Base-by-base conservation (phyloP, 2,797 vertebrate species). In the Danio jaintianensis region DNA sequence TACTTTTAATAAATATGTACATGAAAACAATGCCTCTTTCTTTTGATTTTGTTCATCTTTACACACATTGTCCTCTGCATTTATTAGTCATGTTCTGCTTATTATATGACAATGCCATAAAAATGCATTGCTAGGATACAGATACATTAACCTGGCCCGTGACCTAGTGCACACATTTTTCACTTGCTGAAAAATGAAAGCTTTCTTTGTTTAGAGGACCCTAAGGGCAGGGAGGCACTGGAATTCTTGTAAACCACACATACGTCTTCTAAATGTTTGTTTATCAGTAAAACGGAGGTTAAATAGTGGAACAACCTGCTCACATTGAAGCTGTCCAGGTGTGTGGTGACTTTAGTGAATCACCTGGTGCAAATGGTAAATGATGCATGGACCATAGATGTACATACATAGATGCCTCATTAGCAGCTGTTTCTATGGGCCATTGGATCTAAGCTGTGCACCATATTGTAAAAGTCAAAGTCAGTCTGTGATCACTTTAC, bases 181-280 rank as follows among this genome's bases (percentile, higher is more conserved):
- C 36, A 4, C 1, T 48, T 79, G 73, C 79, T 73, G 29, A 16
- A 84, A 80, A 75, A 29, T 88, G 81, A 91, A 88, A 43, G 72
- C 62, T 7, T 22, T 61, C 88, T 89, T 91, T 91, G 88, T 90
- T 90, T 69, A 70, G 76, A 75, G 52, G 72, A 81, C 84, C 85
- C 81, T 72, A 12, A 52, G 69, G 85, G 75, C 22, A 72, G 90
- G 90, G 82, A 75, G 52, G 63, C 47, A 53, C 47, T 63, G 56
- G 29, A 75, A 84, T 79, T 81, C 56, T 43, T 80, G 29, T 20
- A 3, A 63, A 52, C 38, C 4, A 8, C 7, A 77, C 38, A 29
- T 18, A 61, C 10, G 63, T 45, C 62, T 56, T 53, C 7, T 43
- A 45, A 45, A 15, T 40, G 36, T 53, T 16, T 73, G 69, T 58